Percentiles rank a stretch among this genome's conserved stretches.
These are phyloP conservation scores for Pelochelys cantorii DNA, from an alignment of 2,797 vertebrate species.

Conservation along the genomic window DNA sequence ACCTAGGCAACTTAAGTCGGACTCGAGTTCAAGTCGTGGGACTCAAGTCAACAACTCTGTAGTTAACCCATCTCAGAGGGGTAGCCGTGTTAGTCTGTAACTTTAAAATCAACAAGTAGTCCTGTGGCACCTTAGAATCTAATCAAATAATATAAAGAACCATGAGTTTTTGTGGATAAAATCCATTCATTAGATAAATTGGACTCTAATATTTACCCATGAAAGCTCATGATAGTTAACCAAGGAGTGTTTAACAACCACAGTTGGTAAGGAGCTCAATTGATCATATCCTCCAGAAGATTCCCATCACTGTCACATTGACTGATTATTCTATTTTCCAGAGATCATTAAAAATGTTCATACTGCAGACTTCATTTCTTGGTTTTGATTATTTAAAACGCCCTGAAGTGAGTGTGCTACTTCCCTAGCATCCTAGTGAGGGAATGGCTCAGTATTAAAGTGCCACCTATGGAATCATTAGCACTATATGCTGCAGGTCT, in stretches of 20 bases:
- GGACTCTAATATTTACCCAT: too few species aligned
- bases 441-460: neutral
- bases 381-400: neutral
- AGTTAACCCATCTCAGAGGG: too few species aligned
- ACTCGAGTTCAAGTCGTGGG: too few species aligned
- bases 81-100: too few species aligned
- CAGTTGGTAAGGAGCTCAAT: neutral
- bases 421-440: neutral
- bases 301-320: neutral
- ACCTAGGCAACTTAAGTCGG: too few species aligned
- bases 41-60: too few species aligned
- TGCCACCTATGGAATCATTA: constrained; percentile 13
- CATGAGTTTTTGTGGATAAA: too few species aligned
- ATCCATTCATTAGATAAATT: too few species aligned
- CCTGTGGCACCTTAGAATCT: too few species aligned
- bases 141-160: too few species aligned
- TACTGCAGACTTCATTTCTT: neutral
- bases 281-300: neutral
- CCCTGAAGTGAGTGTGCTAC: neutral
- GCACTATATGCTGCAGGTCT: fast-evolving
- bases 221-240: neutral
- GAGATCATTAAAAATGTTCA: neutral
- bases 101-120: too few species aligned
- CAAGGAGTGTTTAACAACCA: neutral
- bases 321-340: neutral